Percentiles rank a stretch among this genome's conserved stretches.
Conservation (phyloP, 2,888 invertebrate species). For the Ischnus inquisitorius region DNA sequence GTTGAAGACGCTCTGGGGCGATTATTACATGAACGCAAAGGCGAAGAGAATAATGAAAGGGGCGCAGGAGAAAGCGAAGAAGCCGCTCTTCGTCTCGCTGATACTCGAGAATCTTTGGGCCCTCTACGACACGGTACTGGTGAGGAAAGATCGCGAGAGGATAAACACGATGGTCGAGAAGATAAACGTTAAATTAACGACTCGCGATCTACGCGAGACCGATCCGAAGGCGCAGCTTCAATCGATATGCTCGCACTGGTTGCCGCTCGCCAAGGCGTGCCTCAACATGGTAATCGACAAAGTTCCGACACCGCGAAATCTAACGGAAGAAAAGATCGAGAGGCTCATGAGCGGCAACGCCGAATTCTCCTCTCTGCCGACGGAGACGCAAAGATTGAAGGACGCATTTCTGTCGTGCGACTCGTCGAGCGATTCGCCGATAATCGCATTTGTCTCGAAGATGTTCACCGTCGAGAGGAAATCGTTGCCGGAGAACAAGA, state of each 20-base stretch:
- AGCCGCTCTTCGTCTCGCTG: conserved; percentile 96
- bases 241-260: conserved; percentile 95
- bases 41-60: conserved; percentile 94
- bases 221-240: conserved; percentile 93
- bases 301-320: conserved; percentile 93
- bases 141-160: conserved; percentile 92
- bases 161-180: conserved; percentile 90
- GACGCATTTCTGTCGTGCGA: conserved; percentile 90
- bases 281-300: conserved; percentile 92
- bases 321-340: conserved; percentile 92
- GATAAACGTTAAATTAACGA: conserved; percentile 91
- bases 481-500: conserved; percentile 92
- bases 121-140: conserved; percentile 93
- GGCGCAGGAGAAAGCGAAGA: conserved; percentile 96
- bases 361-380: conserved; percentile 89
- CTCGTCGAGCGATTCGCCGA: conserved; percentile 88
- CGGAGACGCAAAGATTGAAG: conserved; percentile 90
- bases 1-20: conserved; percentile 96
- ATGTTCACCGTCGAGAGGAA: conserved; percentile 94
- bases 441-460: conserved; percentile 93
- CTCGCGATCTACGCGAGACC: conserved; percentile 92
- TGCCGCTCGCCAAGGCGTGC: conserved; percentile 94
- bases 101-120: conserved; percentile 96
- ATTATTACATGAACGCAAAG: conserved; percentile 95
- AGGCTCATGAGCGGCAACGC: conserved; percentile 91